These are phyloP conservation scores for Pseudopipra pipra DNA, from an alignment of 2,113 vertebrate species.

Conservation along the genomic window DNA sequence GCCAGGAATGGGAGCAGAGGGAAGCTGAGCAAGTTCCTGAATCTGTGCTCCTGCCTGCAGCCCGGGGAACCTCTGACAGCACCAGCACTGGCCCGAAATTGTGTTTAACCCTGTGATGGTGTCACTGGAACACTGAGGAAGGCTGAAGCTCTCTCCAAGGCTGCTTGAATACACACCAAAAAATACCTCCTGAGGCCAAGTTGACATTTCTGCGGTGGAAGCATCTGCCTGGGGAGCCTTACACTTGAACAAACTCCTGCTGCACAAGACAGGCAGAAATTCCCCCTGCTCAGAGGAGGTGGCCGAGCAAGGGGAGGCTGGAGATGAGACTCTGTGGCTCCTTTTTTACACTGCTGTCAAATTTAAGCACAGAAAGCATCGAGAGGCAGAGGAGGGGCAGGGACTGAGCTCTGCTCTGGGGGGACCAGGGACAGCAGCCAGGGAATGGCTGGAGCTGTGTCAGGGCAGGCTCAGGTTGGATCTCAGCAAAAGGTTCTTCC, in stretches of 20 bases:
- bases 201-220: not conserved
- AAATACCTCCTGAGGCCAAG: not conserved
- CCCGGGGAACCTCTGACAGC: not conserved
- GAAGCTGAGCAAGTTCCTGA: not conserved
- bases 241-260: not conserved
- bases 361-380: rapidly evolving
- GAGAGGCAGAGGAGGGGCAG: not conserved
- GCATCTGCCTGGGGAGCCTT: not conserved
- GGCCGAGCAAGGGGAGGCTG: not conserved
- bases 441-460: not conserved
- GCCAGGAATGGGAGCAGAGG: not conserved
- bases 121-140: not conserved
- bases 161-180: not conserved
- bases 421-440: not conserved
- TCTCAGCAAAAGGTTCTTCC: not conserved
- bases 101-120: not conserved
- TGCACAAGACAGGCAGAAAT: not conserved
- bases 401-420: not conserved
- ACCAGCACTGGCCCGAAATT: not conserved
- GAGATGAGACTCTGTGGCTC: not conserved
- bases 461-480: not conserved
- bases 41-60: not conserved
- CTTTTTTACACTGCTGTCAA: rapidly evolving
- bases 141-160: not conserved
- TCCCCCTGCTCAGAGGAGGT: not conserved